Percentiles rank a stretch among this genome's conserved stretches.
phyloP scores from a whole-genome alignment of 2,113 vertebrate species.

The Aptenodytes patagonicus region DNA sequence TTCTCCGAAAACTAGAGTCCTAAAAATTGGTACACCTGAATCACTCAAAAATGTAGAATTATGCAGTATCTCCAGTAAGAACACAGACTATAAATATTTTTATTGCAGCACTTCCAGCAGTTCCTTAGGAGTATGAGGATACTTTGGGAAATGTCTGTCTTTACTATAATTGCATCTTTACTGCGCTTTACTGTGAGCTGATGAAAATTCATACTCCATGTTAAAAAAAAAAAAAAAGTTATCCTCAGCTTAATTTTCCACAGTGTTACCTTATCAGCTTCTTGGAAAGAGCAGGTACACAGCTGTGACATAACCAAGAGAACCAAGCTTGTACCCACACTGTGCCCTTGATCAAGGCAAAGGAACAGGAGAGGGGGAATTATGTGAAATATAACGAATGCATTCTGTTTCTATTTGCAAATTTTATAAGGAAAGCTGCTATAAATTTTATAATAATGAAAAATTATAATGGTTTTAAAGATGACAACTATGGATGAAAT shows the following conservation, averaged over 20 bases:
- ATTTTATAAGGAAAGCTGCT: not conserved
- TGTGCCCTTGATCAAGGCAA: not conserved
- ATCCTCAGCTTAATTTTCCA: not conserved
- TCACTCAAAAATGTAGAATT: not conserved
- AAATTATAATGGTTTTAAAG: not conserved
- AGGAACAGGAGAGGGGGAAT: not conserved
- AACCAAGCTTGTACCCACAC: not conserved
- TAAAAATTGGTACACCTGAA: not conserved
- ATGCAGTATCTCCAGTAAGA: not conserved
- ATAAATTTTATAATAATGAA: not conserved
- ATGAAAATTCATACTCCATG: not conserved
- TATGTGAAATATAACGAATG: not conserved
- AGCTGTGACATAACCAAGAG: not conserved
- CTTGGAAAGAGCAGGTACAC: not conserved
- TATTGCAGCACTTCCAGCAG: not conserved
- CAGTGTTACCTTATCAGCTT: not conserved
- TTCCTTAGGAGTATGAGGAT: not conserved
- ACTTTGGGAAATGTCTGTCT: not conserved
- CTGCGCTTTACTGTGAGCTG: not conserved
- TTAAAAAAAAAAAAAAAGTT: not conserved
- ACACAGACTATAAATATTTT: not conserved
- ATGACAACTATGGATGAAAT: not conserved
- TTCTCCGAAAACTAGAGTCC: not conserved
- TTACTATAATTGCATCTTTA: not conserved
- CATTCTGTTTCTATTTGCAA: not conserved